Base-by-base conservation (phyloP, 2,888 invertebrate genomes). In the Spodoptera littoralis region DNA sequence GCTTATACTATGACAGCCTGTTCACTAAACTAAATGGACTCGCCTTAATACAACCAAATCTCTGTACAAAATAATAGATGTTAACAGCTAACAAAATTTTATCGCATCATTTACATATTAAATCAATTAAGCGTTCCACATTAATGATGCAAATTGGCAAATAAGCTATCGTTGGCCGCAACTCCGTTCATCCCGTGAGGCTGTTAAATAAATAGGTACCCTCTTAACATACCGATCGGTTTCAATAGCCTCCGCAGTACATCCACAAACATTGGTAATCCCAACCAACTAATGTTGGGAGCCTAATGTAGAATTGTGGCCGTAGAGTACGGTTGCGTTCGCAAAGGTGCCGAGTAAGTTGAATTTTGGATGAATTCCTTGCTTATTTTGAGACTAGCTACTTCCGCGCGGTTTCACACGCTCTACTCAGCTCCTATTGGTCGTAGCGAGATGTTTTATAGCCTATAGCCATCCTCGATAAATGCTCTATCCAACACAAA, bases 121-220 rank as follows among this genome's bases (percentile, higher is more conserved):
- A 89, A 92, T 92, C 88, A 90, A 91, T 91, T 91, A 91, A 82
- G 87, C 81, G 79, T 78, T 71, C 80, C 81, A 84, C 85, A 91
- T 92, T 90, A 91, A 90, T 90, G 89, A 91, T 92, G 90, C 90
- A 92, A 92, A 92, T 92, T 90, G 91, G 87, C 82, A 89, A 89
- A 92, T 92, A 91, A 89, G 91, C 91, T 90, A 90, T 90, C 88
- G 87, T 83, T 86, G 83, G 75, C 84, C 84, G 79, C 84, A 81
- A 75, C 80, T 81, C 84, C 74, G 82, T 79, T 87, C 81, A 88
- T 86, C 88, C 88, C 88, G 73, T 51, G 87, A 82, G 90, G 73
- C 80, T 81, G 82, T 83, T 89, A 85, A 90, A 90, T 90, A 91
- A 89, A 91, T 88, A 91, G 79, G 64, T 61, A 62, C 65, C 80